Base-by-base conservation (phyloP, 2,888 invertebrate genomes). In the Drosophila paramelanica region DNA sequence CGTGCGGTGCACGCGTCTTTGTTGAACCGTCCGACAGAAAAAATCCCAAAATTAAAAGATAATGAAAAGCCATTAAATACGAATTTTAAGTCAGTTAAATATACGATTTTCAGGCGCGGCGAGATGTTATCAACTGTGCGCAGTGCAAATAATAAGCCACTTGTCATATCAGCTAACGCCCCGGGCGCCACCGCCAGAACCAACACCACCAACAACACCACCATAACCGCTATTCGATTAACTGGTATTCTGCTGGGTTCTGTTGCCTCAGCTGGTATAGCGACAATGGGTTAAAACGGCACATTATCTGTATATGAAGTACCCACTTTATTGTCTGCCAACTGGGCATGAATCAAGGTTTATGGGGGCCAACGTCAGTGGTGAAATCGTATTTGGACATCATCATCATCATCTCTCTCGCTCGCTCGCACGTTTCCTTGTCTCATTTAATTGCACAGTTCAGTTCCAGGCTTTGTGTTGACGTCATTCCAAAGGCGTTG, bases 41-140 rank as follows among this genome's bases (percentile, higher is more conserved):
- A 50, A 66, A 52, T 52, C 46, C 42, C 57, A 55, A 77, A 49
- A 67, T 62, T 50, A 13, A 14, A 51, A 50, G 88, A 88, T 82
- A 88, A 82, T 68, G 77, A 67, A 85, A 81, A 79, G 64, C 69
- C 82, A 82, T 83, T 83, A 82, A 88, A 88, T 60, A 64, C 60
- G 71, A 68, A 88, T 83, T 74, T 87, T 68, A 67, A 70, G 65
- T 74, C 72, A 73, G 67, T 83, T 83, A 79, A 85, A 88, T 82
- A 70, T 85, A 70, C 47, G 82, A 67, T 66, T 69, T 66, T 11
- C 53, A 45, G 73, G 45, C 64, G 10, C 27, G 38, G 11, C 20
- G 41, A 65, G 81, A 80, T 80, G 66, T 56, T 78, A 78, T 78
- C 77, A 78, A 52, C 57, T 58, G 42, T 61, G 42, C 51, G 49